Evolutionary conservation across 2,797 vertebrate species (phyloP), one percentile per base, ranked within the genome.

Genomic region (Chromis chromis): DNA sequence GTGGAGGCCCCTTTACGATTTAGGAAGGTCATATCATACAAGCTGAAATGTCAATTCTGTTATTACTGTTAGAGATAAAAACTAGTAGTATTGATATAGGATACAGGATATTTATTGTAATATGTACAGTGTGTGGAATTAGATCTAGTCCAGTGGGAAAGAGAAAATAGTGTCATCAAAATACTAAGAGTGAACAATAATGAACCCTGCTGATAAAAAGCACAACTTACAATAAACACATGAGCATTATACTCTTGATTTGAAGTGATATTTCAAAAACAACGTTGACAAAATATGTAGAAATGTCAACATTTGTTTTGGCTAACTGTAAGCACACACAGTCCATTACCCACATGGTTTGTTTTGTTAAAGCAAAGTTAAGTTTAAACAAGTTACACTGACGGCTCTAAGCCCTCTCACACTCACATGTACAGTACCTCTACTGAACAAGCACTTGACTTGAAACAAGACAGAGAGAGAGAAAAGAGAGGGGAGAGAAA

Each of bases 381-480:
- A 42, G 68, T 76, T 44, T 61, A 17, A 28, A 61, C 62, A 39
- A 9, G 65, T 56, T 28, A 25, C 60, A 40, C 22, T 76, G 69
- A 78, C 68, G 53, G 22, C 46, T 65, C 24, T 28, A 21, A 80
- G 50, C 52, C 27, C 17, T 65, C 39, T 76, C 56, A 49, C 68
- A 27, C 48, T 27, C 70, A 22, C 33, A 28, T n/a, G n/a, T 21
- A 60, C 73, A 65, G 54, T 11, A 40, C 19, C 17, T 65, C 55
- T 14, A 22, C 28, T 40, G 14, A 66, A 46, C 65, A 62, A n/a
- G 44, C 61, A 54, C 70, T 70, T 67, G 76, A 66, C 57, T 65
- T 78, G 85, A 88, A 70, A 69, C 36, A 80, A 85, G 72, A 85
- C 81, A 82, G 79, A 76, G 25, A 57, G 25, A 57, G 53, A 1